A percentile compares a stretch with the other conserved stretches of the same genome.
These are phyloP conservation scores for Yponomeuta malinellus DNA, from an alignment of 2,888 invertebrate species.

Conservation along the genomic window DNA sequence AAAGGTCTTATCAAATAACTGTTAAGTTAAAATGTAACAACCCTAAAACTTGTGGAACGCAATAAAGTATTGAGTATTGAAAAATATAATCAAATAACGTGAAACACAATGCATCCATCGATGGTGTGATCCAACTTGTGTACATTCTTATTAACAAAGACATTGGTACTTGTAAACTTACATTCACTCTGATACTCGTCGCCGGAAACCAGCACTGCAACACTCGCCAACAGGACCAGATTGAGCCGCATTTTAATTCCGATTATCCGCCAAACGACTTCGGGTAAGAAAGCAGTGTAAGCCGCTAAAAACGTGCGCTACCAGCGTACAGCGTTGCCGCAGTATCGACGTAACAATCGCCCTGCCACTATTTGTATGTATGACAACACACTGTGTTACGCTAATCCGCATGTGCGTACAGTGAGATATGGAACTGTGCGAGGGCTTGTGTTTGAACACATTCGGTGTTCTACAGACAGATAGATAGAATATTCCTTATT, in stretches of 20 bases:
- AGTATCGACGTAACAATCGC: background rate
- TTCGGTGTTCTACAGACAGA: no score
- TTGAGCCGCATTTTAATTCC: background rate
- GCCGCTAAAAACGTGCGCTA: background rate
- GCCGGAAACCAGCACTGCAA: background rate
- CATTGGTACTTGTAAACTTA: background rate
- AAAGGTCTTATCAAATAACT: no score
- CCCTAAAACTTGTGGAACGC: no score
- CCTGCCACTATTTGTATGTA: background rate
- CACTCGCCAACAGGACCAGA: background rate
- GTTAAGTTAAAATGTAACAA: no score
- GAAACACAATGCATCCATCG: no score
- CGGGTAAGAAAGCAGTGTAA: background rate
- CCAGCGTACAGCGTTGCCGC: background rate
- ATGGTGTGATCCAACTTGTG: no score
- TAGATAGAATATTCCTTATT: no score
- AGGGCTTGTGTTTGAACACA: background rate
- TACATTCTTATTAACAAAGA: no score
- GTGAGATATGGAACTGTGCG: background rate
- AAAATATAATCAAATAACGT: no score
- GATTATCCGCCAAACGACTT: background rate
- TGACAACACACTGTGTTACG: background rate
- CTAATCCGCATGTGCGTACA: background rate
- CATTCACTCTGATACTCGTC: background rate
- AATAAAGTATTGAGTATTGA: no score